Conservation (phyloP, 2,797 vertebrate genomes). For the Ceryle rudis region DNA sequence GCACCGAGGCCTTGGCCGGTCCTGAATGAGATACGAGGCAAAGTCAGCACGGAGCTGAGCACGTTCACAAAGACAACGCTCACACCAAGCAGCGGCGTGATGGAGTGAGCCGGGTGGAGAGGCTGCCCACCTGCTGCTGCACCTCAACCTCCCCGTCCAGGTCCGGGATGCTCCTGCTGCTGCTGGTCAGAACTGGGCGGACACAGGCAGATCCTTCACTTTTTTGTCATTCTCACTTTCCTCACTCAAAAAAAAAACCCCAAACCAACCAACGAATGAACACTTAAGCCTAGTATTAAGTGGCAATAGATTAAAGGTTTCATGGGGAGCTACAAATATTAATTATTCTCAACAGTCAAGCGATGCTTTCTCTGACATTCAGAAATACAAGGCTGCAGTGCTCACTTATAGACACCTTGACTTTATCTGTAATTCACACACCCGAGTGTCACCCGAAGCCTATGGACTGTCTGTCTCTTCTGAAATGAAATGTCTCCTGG, state of each 20-base stretch:
- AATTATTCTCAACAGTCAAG: neutral
- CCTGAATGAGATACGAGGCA: accelerated
- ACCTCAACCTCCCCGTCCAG: accelerated
- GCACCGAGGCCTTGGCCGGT: neutral
- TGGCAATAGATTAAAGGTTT: neutral
- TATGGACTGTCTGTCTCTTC: accelerated
- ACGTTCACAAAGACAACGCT: accelerated
- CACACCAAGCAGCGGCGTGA: accelerated
- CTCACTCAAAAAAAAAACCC: neutral
- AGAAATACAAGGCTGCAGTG: accelerated
- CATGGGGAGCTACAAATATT: neutral
- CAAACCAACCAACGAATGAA: too few relatives aligned
- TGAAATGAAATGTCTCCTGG: neutral
- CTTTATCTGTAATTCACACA: neutral
- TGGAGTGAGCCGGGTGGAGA: neutral
- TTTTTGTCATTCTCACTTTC: neutral
- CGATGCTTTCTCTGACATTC: neutral
- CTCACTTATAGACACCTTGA: accelerated
- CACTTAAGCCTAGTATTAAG: neutral
- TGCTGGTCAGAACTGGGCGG: accelerated
- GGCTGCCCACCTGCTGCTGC: neutral
- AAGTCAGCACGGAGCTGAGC: accelerated
- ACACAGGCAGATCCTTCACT: neutral
- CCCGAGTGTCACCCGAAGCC: accelerated
- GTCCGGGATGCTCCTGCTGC: accelerated